Base-by-base conservation (phyloP, 2,888 invertebrate genomes). In the Stenchaetothrips biformis region DNA sequence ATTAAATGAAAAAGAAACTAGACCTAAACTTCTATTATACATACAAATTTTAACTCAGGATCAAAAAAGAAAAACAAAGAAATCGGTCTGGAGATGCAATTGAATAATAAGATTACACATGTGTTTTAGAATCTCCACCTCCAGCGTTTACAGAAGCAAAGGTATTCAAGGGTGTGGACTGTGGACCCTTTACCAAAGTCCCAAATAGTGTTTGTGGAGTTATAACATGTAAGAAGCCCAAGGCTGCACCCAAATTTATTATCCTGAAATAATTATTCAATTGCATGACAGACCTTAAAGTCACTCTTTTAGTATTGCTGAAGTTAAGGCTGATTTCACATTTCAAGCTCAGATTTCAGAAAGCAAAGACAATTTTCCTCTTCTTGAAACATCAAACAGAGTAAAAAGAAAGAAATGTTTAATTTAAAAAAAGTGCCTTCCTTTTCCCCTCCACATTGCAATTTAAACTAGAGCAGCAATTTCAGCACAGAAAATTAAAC, bases 271-370 rank as follows among this genome's bases (percentile, higher is more conserved):
- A 7, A 74, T 74, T 74, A 74, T 74, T 74, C 67, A 74, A 74
- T 74, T 74, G 67, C 67, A 74, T 25, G 4, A 25, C 21, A 74
- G 67, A 74, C 67, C 67, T 74, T 21, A 74, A 21, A 74, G 67
- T 74, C 67, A 74, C 67, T 74, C 21, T 74, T 25, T 74, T 74
- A 74, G 67, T 74, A 74, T 74, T 74, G 67, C 67, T 74, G 67
- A 74, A 74, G 67, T 21, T 74, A 74, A 74, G 67, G 67, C 67
- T 74, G 67, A 74, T 74, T 74, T 74, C 67, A 25, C 67, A 74
- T 25, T 74, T 74, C 67, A 74, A 74, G 67, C 67, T 74, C 11
- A 25, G 67, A 25, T 74, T 74, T 74, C 67, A 74, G 11, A 25
- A 74, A 25, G 21, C 67, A 74, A 74, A 74, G 67, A 74, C 67